Conservation (phyloP, 2,888 invertebrate genomes). For the Tridacna gigas region DNA sequence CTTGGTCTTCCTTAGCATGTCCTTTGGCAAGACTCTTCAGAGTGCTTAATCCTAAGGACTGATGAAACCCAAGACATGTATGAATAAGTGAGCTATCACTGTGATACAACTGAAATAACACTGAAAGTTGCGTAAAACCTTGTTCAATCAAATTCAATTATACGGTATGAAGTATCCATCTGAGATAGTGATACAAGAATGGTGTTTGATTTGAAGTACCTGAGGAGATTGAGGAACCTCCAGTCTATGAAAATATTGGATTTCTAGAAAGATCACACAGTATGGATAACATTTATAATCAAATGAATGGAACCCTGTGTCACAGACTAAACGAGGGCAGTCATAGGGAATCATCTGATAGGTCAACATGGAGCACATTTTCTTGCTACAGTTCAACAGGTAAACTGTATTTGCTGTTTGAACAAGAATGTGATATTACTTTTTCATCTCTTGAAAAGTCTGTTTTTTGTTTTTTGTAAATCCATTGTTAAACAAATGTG, state of each 20-base stretch:
- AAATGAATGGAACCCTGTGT: background rate
- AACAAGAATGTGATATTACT: too few relatives aligned
- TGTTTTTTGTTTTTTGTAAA: too few relatives aligned
- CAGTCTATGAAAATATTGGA: conserved; percentile 26
- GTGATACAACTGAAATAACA: too few relatives aligned
- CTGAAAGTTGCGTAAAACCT: too few relatives aligned
- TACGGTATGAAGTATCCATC: background rate
- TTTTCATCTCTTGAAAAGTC: too few relatives aligned
- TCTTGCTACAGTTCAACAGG: conserved; percentile 11
- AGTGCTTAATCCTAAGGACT: too few relatives aligned
- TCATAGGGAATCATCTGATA: background rate
- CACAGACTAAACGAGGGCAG: conserved; percentile 7
- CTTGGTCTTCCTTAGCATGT: too few relatives aligned
- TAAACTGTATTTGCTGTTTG: background rate
- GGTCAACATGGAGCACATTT: background rate
- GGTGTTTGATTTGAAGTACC: background rate
- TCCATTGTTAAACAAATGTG: too few relatives aligned
- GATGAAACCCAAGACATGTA: too few relatives aligned
- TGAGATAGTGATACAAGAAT: background rate
- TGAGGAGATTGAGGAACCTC: background rate
- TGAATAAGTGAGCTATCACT: too few relatives aligned
- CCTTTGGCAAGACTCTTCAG: too few relatives aligned
- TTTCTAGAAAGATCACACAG: conserved; percentile 27
- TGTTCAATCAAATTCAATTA: too few relatives aligned
- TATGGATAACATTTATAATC: conserved; percentile 22